Conservation (phyloP, 2,797 vertebrate species). For the Hyperoplus immaculatus region DNA sequence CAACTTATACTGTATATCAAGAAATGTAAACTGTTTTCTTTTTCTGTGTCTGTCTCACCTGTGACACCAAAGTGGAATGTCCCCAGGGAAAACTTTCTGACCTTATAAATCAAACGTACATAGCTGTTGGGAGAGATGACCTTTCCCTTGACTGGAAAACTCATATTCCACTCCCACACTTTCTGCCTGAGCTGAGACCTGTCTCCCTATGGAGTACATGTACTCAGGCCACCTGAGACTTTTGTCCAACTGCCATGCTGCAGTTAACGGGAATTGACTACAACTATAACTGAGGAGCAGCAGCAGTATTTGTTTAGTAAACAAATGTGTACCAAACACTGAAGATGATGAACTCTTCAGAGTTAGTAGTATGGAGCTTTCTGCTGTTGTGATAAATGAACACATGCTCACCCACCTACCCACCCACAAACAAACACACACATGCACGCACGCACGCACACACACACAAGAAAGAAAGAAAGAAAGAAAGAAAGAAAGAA, state of each 20-base stretch:
- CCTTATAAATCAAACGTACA: constrained; percentile 62
- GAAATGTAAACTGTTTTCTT: background rate
- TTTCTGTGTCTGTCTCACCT: constrained; percentile 22
- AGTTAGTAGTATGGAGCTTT: background rate
- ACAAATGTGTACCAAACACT: constrained; percentile 32
- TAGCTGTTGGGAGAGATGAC: constrained; percentile 71
- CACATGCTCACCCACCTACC: constrained; percentile 16
- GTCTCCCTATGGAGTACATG: constrained; percentile 71
- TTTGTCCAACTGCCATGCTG: constrained; percentile 61
- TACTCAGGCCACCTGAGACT: constrained; percentile 76
- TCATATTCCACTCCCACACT: constrained; percentile 72
- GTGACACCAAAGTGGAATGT: constrained; percentile 52
- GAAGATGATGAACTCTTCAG: constrained; percentile 24
- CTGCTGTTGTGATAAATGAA: constrained; percentile 1
- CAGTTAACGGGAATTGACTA: constrained; percentile 58
- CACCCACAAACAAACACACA: constrained; percentile 17
- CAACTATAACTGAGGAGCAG: constrained; percentile 26
- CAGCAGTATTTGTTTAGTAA: constrained; percentile 63
- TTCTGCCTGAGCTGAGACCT: constrained; percentile 73
- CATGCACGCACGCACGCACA: constrained; percentile 23
- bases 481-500: background rate
- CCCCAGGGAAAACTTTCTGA: constrained; percentile 63
- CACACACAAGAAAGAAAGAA: constrained; percentile 4
- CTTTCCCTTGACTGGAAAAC: constrained; percentile 77
- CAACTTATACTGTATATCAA: background rate